These are phyloP conservation scores for Lymantria dispar DNA, from an alignment of 2,888 invertebrate species.

Conservation along the genomic window DNA sequence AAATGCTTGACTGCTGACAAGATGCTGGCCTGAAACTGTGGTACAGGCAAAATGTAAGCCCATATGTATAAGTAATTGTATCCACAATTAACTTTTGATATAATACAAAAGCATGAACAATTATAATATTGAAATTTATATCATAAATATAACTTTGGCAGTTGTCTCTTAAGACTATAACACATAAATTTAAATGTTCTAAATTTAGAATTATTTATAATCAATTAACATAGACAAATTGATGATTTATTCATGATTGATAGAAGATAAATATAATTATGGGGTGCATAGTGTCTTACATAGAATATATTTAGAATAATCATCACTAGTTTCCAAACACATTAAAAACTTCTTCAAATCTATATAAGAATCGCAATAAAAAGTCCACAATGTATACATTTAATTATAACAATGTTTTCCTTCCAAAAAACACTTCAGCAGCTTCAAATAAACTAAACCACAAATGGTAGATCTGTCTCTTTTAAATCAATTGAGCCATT, in stretches of 20 bases:
- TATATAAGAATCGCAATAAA: background rate
- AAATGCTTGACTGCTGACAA: too few relatives aligned
- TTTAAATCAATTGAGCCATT: constrained; percentile 77
- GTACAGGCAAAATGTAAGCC: too few relatives aligned
- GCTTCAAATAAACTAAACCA: constrained; percentile 41
- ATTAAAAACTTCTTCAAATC: background rate
- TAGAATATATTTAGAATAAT: background rate
- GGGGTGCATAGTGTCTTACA: background rate
- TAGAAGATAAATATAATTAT: constrained; percentile 41
- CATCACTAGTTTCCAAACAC: background rate
- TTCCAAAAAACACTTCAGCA: background rate
- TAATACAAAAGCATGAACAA: too few relatives aligned
- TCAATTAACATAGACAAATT: constrained; percentile 31
- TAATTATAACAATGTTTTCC: constrained; percentile 20
- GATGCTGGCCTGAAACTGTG: too few relatives aligned
- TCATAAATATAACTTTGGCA: constrained; percentile 25
- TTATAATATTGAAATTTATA: too few relatives aligned
- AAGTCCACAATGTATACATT: constrained; percentile 1
- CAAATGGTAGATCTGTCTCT: constrained; percentile 66
- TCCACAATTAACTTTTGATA: too few relatives aligned
- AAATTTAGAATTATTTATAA: constrained; percentile 13
- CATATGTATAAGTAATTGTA: too few relatives aligned
- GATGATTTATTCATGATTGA: constrained; percentile 34
- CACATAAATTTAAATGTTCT: constrained; percentile 2
- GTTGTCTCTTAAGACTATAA: constrained; percentile 10